These are phyloP conservation scores for Pachyrhynchus sulphureomaculatus DNA, from an alignment of 1,140 invertebrate genomes.

Conservation along the genomic window DNA sequence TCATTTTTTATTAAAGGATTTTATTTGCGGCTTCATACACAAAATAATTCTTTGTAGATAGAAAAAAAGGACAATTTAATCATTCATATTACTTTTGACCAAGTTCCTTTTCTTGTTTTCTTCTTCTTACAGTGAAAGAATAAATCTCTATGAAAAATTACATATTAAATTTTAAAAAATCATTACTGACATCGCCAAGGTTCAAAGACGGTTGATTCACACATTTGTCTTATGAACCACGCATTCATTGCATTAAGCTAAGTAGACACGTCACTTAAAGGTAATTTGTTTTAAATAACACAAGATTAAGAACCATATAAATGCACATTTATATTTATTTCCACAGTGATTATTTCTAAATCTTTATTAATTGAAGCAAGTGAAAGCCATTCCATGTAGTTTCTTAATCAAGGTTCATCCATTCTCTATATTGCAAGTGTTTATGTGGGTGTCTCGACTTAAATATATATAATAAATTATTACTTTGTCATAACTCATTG, in stretches of 20 bases:
- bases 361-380: not conserved
- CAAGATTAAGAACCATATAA: conserved; percentile 9
- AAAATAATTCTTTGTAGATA: too few species aligned
- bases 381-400: conserved; percentile 4
- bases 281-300: conserved; percentile 24
- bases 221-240: conserved; percentile 13
- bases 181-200: not conserved
- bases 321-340: conserved; percentile 1
- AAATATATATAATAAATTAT: too few species aligned
- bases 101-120: too few species aligned
- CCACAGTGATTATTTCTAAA: not conserved
- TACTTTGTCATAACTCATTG: too few species aligned
- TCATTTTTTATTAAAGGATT: too few species aligned
- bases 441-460: not conserved
- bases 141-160: not conserved
- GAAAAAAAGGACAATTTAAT: too few species aligned
- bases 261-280: conserved; percentile 18
- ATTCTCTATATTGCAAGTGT: not conserved
- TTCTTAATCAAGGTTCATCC: not conserved
- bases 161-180: not conserved
- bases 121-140: too few species aligned
- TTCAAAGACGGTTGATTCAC: conserved; percentile 1
- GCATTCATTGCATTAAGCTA: conserved; percentile 13
- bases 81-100: too few species aligned
- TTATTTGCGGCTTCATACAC: too few species aligned